A percentile compares a stretch with the other conserved stretches of the same genome.
Conservation (phyloP, 2,113 vertebrate genomes). For the Camelus bactrianus region DNA sequence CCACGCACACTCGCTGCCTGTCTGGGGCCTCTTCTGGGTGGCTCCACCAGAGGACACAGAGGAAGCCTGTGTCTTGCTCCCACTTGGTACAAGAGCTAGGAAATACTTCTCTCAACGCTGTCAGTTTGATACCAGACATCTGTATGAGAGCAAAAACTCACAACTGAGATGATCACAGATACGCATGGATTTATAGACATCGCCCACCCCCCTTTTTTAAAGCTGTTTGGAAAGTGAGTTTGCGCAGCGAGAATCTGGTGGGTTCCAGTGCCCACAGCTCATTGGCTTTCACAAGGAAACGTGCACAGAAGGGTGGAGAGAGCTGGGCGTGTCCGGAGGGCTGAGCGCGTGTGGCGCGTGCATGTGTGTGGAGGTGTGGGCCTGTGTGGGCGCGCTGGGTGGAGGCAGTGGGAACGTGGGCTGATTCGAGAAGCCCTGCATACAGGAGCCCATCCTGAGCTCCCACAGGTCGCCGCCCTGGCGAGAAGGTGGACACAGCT, state of each 20-base stretch:
- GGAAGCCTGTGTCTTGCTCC: background rate
- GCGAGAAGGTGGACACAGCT: fast-evolving
- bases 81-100: background rate
- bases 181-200: background rate
- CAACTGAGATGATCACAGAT: background rate
- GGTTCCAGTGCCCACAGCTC: background rate
- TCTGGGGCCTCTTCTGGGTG: fast-evolving
- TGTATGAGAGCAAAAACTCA: background rate
- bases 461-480: fast-evolving
- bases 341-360: fast-evolving
- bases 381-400: background rate
- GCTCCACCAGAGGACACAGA: fast-evolving
- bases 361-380: background rate
- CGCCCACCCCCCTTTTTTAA: background rate
- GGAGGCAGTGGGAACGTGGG: background rate
- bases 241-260: background rate
- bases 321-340: background rate
- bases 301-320: background rate
- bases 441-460: fast-evolving
- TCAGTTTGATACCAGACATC: background rate
- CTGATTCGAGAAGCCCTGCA: background rate
- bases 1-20: fast-evolving
- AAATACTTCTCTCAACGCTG: background rate
- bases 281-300: background rate
- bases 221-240: background rate